A percentile compares a stretch with the other conserved stretches of the same genome.
phyloP scores from a whole-genome alignment of 2,888 invertebrate species.

The Drosophila pseudotalamancana region DNA sequence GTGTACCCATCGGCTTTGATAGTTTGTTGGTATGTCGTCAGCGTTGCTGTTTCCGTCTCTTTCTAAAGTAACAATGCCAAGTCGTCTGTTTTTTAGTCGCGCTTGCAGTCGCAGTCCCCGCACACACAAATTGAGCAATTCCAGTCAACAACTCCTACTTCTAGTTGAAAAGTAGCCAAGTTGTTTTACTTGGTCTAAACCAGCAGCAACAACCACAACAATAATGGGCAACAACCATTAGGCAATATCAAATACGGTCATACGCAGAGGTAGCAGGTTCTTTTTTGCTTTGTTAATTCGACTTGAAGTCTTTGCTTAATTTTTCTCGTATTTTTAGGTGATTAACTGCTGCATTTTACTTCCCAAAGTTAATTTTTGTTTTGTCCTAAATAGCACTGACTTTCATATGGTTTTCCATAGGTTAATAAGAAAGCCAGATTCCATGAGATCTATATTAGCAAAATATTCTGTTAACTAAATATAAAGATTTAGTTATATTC shows the following conservation, averaged over 20 bases:
- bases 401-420: not conserved
- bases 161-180: conserved; percentile 74
- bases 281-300: conserved; percentile 68
- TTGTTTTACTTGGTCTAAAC: conserved; percentile 60
- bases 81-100: conserved; percentile 47
- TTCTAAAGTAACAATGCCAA: conserved; percentile 24
- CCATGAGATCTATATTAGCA: not conserved
- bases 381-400: not conserved
- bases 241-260: conserved; percentile 77
- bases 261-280: conserved; percentile 73
- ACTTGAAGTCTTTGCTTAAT: conserved; percentile 45
- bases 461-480: no score
- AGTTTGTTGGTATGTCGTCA: conserved; percentile 52
- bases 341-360: conserved; percentile 19
- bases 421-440: no score
- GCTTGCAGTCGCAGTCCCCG: conserved; percentile 31
- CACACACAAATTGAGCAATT: conserved; percentile 79
- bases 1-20: conserved; percentile 27
- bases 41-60: conserved; percentile 8
- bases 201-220: conserved; percentile 30
- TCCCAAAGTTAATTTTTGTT: conserved; percentile 1
- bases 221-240: conserved; percentile 55
- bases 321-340: conserved; percentile 13
- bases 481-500: no score
- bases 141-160: conserved; percentile 79